Conservation (phyloP, 92 coral and sea anemone species). For the Pocillopora meandrina region DNA sequence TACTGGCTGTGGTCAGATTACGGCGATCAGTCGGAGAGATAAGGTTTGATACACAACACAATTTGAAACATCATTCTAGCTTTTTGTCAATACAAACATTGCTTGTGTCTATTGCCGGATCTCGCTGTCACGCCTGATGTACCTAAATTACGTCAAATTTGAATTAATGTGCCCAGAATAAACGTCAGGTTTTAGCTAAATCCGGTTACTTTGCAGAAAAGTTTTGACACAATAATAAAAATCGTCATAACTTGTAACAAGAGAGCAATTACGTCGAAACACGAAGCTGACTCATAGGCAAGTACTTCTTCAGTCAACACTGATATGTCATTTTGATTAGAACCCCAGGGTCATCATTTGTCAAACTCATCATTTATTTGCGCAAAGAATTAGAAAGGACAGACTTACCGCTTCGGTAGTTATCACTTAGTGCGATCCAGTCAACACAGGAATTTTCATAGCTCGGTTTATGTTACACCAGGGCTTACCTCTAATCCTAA, state of each 20-base stretch:
- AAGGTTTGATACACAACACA: too few relatives aligned
- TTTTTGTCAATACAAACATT: too few relatives aligned
- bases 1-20: too few relatives aligned
- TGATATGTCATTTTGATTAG: background rate
- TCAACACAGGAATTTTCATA: conserved; percentile 18
- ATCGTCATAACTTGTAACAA: background rate
- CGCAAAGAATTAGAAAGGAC: background rate
- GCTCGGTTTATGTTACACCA: background rate
- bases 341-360: too few relatives aligned
- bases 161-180: too few relatives aligned
- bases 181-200: too few relatives aligned
- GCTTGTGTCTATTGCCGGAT: too few relatives aligned
- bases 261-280: background rate
- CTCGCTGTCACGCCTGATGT: too few relatives aligned
- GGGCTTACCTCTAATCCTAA: background rate
- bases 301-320: conserved; percentile 2
- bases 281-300: background rate
- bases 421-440: conserved; percentile 12
- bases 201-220: background rate
- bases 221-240: too few relatives aligned
- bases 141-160: too few relatives aligned
- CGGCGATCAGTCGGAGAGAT: too few relatives aligned
- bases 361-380: background rate
- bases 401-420: conserved; percentile 12
- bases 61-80: too few relatives aligned